phyloP scores from a whole-genome alignment of 2,888 invertebrate species.

The Camponotus fellah region DNA sequence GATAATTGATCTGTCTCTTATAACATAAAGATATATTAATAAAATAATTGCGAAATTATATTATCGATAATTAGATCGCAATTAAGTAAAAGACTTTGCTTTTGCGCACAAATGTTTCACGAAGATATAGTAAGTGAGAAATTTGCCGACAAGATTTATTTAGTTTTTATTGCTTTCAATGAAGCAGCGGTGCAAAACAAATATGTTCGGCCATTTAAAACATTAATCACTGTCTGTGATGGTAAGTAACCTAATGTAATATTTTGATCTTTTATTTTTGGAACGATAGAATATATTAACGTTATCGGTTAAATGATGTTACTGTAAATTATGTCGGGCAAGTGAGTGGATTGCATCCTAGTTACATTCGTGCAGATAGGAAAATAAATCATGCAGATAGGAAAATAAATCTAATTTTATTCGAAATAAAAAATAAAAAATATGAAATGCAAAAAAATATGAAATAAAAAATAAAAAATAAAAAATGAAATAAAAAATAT shows the following conservation, averaged over 20 bases:
- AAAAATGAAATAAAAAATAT: constrained; percentile 25
- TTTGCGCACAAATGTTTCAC: background rate
- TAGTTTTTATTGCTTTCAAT: constrained; percentile 7
- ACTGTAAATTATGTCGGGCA: constrained; percentile 3
- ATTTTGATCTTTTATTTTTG: constrained; percentile 61
- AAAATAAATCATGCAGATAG: constrained; percentile 15
- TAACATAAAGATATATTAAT: background rate
- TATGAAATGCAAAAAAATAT: no score
- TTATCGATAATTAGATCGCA: background rate
- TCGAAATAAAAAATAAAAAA: no score
- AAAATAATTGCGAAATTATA: background rate
- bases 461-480: no score
- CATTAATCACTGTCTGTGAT: constrained; percentile 58
- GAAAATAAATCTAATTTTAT: constrained; percentile 19
- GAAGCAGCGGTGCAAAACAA: background rate
- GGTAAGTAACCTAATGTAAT: constrained; percentile 52
- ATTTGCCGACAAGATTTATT: constrained; percentile 9
- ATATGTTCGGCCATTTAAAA: constrained; percentile 51
- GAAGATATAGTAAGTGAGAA: background rate
- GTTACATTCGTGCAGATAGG: constrained; percentile 8
- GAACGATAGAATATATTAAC: background rate
- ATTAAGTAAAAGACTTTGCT: background rate
- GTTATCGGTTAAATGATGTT: constrained; percentile 18
- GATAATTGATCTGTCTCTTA: constrained; percentile 18
- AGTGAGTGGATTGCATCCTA: constrained; percentile 10